Percentiles rank a stretch among this genome's conserved stretches.
These are phyloP conservation scores for Tragopan temminckii DNA, from an alignment of 2,797 vertebrate genomes.

Conservation along the genomic window DNA sequence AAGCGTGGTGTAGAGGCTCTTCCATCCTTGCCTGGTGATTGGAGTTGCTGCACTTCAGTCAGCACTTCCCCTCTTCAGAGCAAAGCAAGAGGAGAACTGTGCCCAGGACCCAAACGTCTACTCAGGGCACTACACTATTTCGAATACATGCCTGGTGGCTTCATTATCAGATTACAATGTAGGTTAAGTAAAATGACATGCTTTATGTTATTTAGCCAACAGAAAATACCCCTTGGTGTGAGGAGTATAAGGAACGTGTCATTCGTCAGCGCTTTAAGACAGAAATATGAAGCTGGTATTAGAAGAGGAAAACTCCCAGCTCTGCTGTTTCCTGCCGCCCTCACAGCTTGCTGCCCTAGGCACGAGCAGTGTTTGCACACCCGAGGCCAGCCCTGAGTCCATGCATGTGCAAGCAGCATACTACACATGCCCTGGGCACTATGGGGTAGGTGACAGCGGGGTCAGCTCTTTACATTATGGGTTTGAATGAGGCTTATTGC, in stretches of 20 bases:
- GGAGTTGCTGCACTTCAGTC: constrained; percentile 39
- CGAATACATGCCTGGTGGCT: constrained; percentile 52
- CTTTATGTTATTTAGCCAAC: constrained; percentile 62
- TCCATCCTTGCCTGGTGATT: constrained; percentile 16
- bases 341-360: constrained; percentile 53
- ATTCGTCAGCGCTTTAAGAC: constrained; percentile 30
- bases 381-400: constrained; percentile 65
- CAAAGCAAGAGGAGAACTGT: constrained; percentile 45
- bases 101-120: constrained; percentile 37
- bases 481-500: constrained; percentile 42
- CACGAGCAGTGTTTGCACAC: constrained; percentile 28
- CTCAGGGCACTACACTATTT: constrained; percentile 58
- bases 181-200: constrained; percentile 43
- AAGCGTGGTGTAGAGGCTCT: background rate
- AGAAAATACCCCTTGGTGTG: constrained; percentile 63
- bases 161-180: constrained; percentile 63
- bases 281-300: constrained; percentile 51
- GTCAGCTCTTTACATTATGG: constrained; percentile 44
- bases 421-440: constrained; percentile 23
- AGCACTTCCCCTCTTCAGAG: constrained; percentile 43
- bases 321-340: constrained; percentile 61
- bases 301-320: constrained; percentile 55
- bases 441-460: constrained; percentile 45
- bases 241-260: constrained; percentile 62
- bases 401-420: background rate